Evolutionary conservation across 2,113 vertebrate genomes (phyloP).

Genomic region (Oryzias woworae): DNA sequence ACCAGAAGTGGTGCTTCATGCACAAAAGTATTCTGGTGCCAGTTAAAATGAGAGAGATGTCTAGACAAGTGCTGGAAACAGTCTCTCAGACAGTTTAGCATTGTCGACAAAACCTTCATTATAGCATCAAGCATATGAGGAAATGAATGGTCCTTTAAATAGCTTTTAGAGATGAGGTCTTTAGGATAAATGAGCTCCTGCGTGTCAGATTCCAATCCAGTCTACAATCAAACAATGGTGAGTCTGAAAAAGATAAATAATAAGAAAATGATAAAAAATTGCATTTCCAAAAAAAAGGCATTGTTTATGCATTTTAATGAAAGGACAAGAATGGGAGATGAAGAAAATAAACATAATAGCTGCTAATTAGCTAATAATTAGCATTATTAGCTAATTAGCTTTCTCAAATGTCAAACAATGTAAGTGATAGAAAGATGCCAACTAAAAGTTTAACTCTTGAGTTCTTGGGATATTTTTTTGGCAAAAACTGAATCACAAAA

Average conservation of each 20-base stretch:
- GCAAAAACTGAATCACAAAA: slow-evolving; percentile 25
- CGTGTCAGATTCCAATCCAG: too few species aligned
- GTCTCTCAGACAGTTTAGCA: background rate
- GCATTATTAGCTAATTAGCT: background rate
- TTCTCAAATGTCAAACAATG: background rate
- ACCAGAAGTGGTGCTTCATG: slow-evolving; percentile 1
- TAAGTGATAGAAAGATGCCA: slow-evolving; percentile 1
- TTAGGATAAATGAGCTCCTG: background rate
- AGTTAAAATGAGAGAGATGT: background rate
- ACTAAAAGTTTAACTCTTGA: slow-evolving; percentile 20
- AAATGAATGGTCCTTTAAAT: background rate
- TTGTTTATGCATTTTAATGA: too few species aligned
- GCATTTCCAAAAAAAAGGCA: too few species aligned
- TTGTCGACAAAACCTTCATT: background rate
- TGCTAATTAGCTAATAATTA: too few species aligned
- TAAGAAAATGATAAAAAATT: too few species aligned
- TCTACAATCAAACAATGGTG: too few species aligned
- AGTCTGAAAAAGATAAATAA: too few species aligned
- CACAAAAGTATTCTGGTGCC: background rate
- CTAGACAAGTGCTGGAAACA: background rate
- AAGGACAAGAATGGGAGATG: too few species aligned
- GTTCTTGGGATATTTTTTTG: slow-evolving; percentile 39
- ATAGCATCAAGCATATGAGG: too few species aligned
- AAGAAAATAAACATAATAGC: too few species aligned
- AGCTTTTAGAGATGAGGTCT: background rate